Percentiles rank a stretch among this genome's conserved stretches.
Conservation (phyloP, 2,888 invertebrate genomes). For the Zeuzera pyrina region DNA sequence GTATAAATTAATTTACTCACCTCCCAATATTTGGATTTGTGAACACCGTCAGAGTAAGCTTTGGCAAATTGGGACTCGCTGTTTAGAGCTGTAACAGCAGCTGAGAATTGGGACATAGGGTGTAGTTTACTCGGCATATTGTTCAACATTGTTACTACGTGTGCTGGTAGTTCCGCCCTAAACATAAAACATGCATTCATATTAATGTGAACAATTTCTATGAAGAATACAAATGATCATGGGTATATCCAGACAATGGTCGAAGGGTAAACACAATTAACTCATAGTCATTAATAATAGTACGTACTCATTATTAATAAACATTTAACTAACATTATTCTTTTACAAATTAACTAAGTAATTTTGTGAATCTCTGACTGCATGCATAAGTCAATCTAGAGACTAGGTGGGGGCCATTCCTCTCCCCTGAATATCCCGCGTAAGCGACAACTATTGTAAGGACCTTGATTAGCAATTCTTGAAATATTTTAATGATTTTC, state of each 20-base stretch:
- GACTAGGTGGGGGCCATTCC: no score
- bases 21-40: slow-evolving; percentile 94
- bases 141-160: slow-evolving; percentile 94
- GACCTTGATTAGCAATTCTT: no score
- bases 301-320: no score
- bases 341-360: no score
- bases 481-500: no score
- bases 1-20: no score
- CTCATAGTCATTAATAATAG: neutral
- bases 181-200: neutral
- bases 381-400: no score
- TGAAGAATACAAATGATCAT: neutral
- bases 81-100: slow-evolving; percentile 92
- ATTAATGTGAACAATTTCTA: slow-evolving; percentile 1
- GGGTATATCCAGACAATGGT: neutral
- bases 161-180: slow-evolving; percentile 91
- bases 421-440: no score
- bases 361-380: no score
- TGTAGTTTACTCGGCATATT: slow-evolving; percentile 91
- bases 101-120: slow-evolving; percentile 95
- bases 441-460: no score
- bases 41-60: slow-evolving; percentile 90
- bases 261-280: slow-evolving; percentile 5
- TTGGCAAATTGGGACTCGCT: slow-evolving; percentile 93
- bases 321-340: no score